These are phyloP conservation scores for Acromyrmex heyeri DNA, from an alignment of 1,140 invertebrate species.

Conservation along the genomic window DNA sequence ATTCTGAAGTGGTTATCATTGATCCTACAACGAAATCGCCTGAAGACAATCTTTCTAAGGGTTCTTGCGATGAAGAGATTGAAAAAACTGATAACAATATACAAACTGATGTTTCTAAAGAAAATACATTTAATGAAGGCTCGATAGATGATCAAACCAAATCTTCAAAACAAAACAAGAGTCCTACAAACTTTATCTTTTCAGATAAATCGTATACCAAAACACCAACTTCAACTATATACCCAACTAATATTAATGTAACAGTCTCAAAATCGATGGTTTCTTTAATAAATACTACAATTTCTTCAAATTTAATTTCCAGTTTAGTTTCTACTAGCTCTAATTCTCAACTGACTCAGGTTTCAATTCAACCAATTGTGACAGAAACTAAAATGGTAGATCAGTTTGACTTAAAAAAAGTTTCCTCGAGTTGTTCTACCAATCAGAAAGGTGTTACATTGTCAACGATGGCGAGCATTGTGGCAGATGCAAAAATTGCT, in stretches of 20 bases:
- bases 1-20: conserved; percentile 89
- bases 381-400: conserved; percentile 50
- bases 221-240: conserved; percentile 77
- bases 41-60: conserved; percentile 88
- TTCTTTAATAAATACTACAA: conserved; percentile 27
- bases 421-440: conserved; percentile 59
- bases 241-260: conserved; percentile 80
- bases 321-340: conserved; percentile 8
- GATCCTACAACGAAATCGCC: conserved; percentile 88
- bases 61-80: conserved; percentile 88
- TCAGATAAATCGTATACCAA: conserved; percentile 74
- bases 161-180: conserved; percentile 67
- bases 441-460: conserved; percentile 71
- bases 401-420: conserved; percentile 69
- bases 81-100: conserved; percentile 85
- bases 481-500: conserved; percentile 82
- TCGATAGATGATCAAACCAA: conserved; percentile 66
- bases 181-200: conserved; percentile 70
- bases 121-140: conserved; percentile 68
- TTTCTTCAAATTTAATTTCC: conserved; percentile 10
- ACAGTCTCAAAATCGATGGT: conserved; percentile 68
- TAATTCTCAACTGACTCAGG: conserved; percentile 5
- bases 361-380: conserved; percentile 55
- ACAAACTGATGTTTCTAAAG: conserved; percentile 74
- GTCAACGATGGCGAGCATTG: conserved; percentile 79